These are phyloP conservation scores for Talpa occidentalis DNA, from an alignment of 2,113 vertebrate genomes.

Conservation along the genomic window DNA sequence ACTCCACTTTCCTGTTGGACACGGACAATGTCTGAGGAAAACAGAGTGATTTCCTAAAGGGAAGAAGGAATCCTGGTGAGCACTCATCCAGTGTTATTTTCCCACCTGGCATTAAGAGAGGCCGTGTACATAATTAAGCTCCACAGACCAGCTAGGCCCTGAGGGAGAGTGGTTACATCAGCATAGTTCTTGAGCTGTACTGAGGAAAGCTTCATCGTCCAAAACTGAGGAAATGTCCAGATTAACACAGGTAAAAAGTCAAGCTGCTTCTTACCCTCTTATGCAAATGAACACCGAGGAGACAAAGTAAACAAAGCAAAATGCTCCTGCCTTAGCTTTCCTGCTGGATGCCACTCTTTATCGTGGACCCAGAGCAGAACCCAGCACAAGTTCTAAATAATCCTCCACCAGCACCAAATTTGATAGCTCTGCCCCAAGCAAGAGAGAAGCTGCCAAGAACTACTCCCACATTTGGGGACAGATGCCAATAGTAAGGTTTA, in stretches of 20 bases:
- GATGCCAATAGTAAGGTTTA: neutral
- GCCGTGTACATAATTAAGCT: neutral
- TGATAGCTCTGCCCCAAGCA: neutral
- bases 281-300: neutral
- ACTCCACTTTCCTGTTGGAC: neutral
- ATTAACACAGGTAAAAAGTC: slow-evolving; percentile 60
- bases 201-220: neutral
- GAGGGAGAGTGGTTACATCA: neutral
- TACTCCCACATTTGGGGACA: neutral
- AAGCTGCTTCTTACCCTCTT: neutral
- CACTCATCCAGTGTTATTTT: no score
- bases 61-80: neutral
- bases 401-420: neutral
- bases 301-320: neutral
- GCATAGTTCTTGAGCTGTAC: neutral
- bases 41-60: neutral
- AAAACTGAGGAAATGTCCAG: slow-evolving; percentile 48
- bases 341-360: neutral
- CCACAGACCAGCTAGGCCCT: neutral
- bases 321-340: neutral
- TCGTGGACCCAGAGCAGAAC: neutral
- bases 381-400: neutral
- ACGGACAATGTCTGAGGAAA: neutral
- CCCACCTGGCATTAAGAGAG: neutral
- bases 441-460: neutral